Percentiles rank a stretch among this genome's conserved stretches.
Evolutionary conservation across 2,888 invertebrate genomes (phyloP).

Genomic region (Griposia aprilina): DNA sequence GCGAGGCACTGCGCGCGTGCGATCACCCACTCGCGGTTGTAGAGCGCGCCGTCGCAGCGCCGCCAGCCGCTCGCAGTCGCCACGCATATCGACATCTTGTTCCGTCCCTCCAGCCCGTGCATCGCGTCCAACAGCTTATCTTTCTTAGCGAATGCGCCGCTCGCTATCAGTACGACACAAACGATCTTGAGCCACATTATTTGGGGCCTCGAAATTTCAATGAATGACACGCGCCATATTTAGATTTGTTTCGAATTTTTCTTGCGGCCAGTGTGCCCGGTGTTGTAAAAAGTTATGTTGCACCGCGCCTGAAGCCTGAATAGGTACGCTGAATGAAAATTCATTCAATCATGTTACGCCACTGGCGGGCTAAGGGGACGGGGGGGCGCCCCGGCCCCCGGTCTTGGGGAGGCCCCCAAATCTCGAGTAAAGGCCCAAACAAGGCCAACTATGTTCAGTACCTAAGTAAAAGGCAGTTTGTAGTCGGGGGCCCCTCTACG

Average conservation of each 20-base stretch:
- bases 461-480: too few relatives aligned
- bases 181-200: conserved; percentile 53
- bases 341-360: background rate
- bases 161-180: conserved; percentile 31
- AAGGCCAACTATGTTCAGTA: too few relatives aligned
- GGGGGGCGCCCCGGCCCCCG: too few relatives aligned
- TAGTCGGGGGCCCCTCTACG: too few relatives aligned
- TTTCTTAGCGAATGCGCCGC: conserved; percentile 28
- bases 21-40: conserved; percentile 69
- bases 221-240: conserved; percentile 12
- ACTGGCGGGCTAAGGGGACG: too few relatives aligned
- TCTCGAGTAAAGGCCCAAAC: too few relatives aligned
- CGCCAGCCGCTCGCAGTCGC: conserved; percentile 39
- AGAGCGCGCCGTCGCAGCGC: conserved; percentile 65
- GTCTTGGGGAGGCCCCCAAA: too few relatives aligned
- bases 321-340: background rate
- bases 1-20: conserved; percentile 64
- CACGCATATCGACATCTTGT: conserved; percentile 60
- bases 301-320: background rate
- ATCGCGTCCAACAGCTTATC: conserved; percentile 56
- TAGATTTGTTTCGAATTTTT: conserved; percentile 8
- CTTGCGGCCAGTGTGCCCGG: conserved; percentile 16
- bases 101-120: conserved; percentile 55
- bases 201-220: background rate
- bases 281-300: conserved; percentile 22